phyloP scores from a whole-genome alignment of 2,888 invertebrate species.

The Gymnocheta viridis region DNA sequence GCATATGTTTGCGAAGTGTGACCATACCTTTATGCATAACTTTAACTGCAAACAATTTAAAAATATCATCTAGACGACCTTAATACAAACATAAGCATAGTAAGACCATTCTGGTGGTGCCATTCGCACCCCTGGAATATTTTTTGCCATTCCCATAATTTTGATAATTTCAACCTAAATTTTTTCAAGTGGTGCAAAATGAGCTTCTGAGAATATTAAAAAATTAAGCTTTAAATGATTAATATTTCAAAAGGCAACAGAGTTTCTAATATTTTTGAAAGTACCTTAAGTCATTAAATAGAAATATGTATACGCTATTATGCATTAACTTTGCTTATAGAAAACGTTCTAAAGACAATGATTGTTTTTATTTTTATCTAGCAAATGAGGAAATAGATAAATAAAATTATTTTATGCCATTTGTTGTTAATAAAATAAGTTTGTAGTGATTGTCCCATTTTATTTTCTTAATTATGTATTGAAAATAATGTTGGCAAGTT shows the following conservation, averaged over 20 bases:
- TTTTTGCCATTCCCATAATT: too few relatives aligned
- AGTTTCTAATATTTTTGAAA: not conserved
- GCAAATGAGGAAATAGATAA: not conserved
- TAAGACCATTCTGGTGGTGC: too few relatives aligned
- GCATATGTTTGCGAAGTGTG: too few relatives aligned
- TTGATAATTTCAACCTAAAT: too few relatives aligned
- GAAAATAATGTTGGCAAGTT: not conserved
- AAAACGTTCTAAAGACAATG: not conserved
- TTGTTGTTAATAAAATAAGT: not conserved
- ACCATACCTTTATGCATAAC: too few relatives aligned
- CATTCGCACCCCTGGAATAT: too few relatives aligned
- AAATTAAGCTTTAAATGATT: not conserved
- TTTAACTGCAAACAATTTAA: too few relatives aligned
- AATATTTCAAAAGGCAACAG: not conserved
- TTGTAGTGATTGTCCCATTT: not conserved
- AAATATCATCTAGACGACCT: too few relatives aligned
- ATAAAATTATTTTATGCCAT: not conserved
- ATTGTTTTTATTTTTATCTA: not conserved
- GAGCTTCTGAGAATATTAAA: too few relatives aligned
- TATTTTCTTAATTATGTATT: not conserved
- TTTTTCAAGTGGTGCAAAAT: too few relatives aligned
- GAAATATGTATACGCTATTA: not conserved
- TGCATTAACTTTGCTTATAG: not conserved
- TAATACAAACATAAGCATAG: too few relatives aligned
- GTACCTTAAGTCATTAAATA: not conserved